Evolutionary conservation across 2,797 vertebrate genomes (phyloP), one percentile per base, ranked within the genome.

Genomic region (Pseudochaenichthys georgianus): DNA sequence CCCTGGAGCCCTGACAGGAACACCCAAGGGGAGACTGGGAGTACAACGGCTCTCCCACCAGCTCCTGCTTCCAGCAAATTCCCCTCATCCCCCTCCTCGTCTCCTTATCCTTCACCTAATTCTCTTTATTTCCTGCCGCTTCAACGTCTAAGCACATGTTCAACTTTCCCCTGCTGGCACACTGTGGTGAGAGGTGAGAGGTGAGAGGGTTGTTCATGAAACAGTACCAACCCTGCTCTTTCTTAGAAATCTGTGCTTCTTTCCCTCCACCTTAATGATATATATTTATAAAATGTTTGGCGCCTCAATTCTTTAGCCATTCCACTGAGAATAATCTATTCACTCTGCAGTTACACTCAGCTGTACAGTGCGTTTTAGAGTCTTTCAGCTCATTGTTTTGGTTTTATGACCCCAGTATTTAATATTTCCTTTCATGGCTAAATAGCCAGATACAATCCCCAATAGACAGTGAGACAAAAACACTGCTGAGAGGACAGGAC

Each of bases 1-100:
- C 79, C 80, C 80, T 77, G 80, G 84, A 89, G 85, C 77, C 64
- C 48, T 81, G 88, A 92, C 89, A 91, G 86, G 89, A 93, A 83
- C 89, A 87, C 79, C 82, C 81, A 89, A 81, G 83, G 82, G 76
- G 87, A 78, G 72, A 86, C 63, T 2, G 45, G 66, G 64, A 80
- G 77, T 62, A 55, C 54, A 57, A 48, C 75, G 34, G 74, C 64
- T 78, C 75, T 84, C 80, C 78, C 67, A 82, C 66, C 16, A 13
- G 53, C 47, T 78, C 71, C 77, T 50, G 62, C 62, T 81, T 64
- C n/a, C 7, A 70, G 67, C 38, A 46, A 71, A 76, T 48, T 48
- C 53, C 61, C 47, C 13, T 64, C 46, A 43, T 62, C 72, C 5
- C 58, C 34, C 58, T 75, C 66, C 38, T 61, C 16, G 2, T 53